Evolutionary conservation across 2,888 invertebrate species (phyloP), one percentile per base, ranked within the genome.

Genomic region (Lasioglossum villosulum): DNA sequence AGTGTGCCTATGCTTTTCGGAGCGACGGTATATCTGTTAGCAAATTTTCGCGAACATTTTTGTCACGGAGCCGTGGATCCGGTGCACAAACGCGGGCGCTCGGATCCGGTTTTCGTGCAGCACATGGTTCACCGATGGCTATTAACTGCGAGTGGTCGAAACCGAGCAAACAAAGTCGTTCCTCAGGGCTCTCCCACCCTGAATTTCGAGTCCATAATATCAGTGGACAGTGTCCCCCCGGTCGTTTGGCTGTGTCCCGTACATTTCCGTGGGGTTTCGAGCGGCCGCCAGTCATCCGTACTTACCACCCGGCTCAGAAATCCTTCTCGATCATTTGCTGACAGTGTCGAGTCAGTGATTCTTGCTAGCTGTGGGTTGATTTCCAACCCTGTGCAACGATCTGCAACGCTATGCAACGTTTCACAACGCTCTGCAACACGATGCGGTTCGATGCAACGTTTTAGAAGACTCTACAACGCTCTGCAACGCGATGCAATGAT

Each of bases 311-410:
- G 5, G 27, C 63, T 71, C 59, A 39, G 48, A 71, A 80, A 75
- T 82, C 75, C 70, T n/a, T 14, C 70, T 59, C 75, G 59, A 82
- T 82, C 75, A 71, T n/a, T 27, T 59, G 59, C 27, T n/a, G 75
- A 80, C 80, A 82, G 74, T 48, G 68, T 23, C 30, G n/a, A 23
- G 42, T 37, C 66, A 56, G 45, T 19, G 68, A 14, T 70, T 70
- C 82, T 79, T 45, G 79, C 74, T 2, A 66, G 34, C 5, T 8
- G 34, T 0, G 66, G 30, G 34, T 19, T 27, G n/a, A 8, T 52
- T 3, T 52, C 8, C 52, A 52, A 52, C 52, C 8, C 23, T 2
- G 0, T 23, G 23, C 6, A 52, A 23, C 48, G 23, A 0, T 23
- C 23, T 52, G 5, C 48, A 52, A 23, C 48, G 45, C 16, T 42